Evolutionary conservation across 2,888 invertebrate genomes (phyloP).

Genomic region (Erpobdella octoculata): DNA sequence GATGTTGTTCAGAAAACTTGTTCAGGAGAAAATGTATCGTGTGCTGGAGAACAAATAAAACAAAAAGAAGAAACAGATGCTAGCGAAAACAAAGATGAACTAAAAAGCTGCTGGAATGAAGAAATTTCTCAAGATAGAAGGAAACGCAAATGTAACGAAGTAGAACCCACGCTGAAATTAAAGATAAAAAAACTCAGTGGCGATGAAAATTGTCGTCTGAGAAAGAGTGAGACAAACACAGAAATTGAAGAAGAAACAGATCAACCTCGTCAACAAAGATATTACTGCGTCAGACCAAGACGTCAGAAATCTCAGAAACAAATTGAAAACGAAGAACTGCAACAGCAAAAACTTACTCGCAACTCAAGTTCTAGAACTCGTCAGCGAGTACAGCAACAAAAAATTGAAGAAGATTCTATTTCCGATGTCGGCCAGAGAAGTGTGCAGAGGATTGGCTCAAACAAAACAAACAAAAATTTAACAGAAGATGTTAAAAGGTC

Average conservation of each 20-base stretch:
- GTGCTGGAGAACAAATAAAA: not conserved
- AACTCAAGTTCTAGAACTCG: slow-evolving; percentile 1
- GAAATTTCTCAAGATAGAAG: not conserved
- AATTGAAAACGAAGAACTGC: slow-evolving; percentile 15
- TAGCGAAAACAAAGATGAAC: not conserved
- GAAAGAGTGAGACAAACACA: not conserved
- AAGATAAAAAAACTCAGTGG: not conserved
- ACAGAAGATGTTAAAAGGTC: not conserved
- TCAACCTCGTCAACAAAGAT: not conserved
- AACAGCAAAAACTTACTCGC: slow-evolving; percentile 2
- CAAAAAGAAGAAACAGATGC: not conserved
- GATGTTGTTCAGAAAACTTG: too few relatives aligned
- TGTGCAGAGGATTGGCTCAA: not conserved
- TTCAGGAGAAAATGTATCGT: too few relatives aligned
- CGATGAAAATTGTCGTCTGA: not conserved
- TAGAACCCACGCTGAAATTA: not conserved
- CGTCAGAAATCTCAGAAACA: slow-evolving; percentile 23
- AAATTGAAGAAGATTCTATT: not conserved
- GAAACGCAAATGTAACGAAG: not conserved
- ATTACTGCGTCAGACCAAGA: slow-evolving; percentile 22
- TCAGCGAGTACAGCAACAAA: not conserved
- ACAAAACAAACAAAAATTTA: not conserved
- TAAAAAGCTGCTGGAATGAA: not conserved
- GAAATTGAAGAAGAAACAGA: not conserved
- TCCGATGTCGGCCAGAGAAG: not conserved